Evolutionary conservation across 2,797 vertebrate species (phyloP), one percentile per base, ranked within the genome.

Genomic region (Sebastes cheni): DNA sequence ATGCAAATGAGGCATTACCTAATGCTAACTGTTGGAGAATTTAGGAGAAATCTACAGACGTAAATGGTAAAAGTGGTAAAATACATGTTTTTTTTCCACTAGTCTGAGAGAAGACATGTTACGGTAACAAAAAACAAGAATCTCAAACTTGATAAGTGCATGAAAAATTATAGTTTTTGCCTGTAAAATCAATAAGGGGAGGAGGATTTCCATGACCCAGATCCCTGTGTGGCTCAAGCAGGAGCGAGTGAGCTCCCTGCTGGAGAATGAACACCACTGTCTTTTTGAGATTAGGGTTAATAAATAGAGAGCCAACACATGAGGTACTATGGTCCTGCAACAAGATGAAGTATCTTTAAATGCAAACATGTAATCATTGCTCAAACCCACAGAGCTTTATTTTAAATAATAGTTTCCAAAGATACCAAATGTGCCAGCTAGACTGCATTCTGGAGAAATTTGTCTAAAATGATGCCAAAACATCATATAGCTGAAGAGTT

Each of bases 241-340:
- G 73, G 32, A 60, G 20, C 30, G 11, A 82, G 81, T 81, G 79
- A 87, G 84, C 83, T 75, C 86, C 77, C 81, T 74, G 86, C 81
- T 89, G 84, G 66, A 22, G 32, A 74, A 23, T 29, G 18, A 73
- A 14, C 60, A 69, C 25, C 62, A 67, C 16, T 70, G 46, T 42
- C 64, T 23, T 30, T 20, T 10, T 59, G 36, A 39, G 36, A 39
- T 39, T 39, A 2, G 36, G 36, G 8, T 14, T 30, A 42, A 18
- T 10, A 22, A 55, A 13, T 4, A 76, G 3, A 29, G 25, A 46
- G 18, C 4, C 14, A 7, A n/a, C 36, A 22, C 20, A 46, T 16
- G 20, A n/a, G 7, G 27, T 32, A 11, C 5, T 32, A 20, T 32
- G 5, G 30, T 34, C 18, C 60, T 32, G 5, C 58, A 13, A 62